Percentiles rank a stretch among this genome's conserved stretches.
phyloP scores from a whole-genome alignment of 1,140 invertebrate genomes.

The Drosophila sp. region DNA sequence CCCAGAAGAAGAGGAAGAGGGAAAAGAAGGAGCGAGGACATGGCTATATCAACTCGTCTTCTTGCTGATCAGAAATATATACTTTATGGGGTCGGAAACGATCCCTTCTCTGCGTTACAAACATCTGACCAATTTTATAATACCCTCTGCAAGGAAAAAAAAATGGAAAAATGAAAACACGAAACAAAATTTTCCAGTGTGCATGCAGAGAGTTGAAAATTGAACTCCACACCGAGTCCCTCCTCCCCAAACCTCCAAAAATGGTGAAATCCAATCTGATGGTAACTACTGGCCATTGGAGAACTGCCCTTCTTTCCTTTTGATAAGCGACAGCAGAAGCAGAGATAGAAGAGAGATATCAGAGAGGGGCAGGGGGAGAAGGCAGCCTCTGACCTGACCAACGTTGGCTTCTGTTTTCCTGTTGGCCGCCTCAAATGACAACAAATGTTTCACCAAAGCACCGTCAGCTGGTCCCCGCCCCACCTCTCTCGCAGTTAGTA shows the following conservation, averaged over 20 bases:
- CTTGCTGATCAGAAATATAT: no score
- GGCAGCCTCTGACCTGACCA: conserved; percentile 38
- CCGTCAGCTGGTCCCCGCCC: conserved; percentile 17
- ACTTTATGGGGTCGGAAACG: no score
- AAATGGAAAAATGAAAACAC: conserved; percentile 7
- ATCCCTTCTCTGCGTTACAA: no score
- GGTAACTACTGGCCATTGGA: conserved; percentile 41
- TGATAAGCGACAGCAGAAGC: conserved; percentile 29
- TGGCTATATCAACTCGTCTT: no score
- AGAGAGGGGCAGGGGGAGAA: neutral
- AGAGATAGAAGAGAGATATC: neutral
- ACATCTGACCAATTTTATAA: no score
- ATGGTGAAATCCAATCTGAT: conserved; percentile 25
- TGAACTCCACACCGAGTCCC: conserved; percentile 1
- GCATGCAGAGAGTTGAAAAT: conserved; percentile 20
- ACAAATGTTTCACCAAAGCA: conserved; percentile 53
- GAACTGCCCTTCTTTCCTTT: conserved; percentile 24
- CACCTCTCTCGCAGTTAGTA: conserved; percentile 8
- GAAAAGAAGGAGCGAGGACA: no score
- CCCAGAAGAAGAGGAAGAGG: no score
- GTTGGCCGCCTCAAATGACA: conserved; percentile 45
- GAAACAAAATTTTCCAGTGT: conserved; percentile 1
- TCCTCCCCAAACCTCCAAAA: neutral
- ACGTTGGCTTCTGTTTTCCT: conserved; percentile 31
- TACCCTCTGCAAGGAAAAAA: no score